Base-by-base conservation (phyloP, 2,888 invertebrate species). In the Cryptophagus acutangulus region DNA sequence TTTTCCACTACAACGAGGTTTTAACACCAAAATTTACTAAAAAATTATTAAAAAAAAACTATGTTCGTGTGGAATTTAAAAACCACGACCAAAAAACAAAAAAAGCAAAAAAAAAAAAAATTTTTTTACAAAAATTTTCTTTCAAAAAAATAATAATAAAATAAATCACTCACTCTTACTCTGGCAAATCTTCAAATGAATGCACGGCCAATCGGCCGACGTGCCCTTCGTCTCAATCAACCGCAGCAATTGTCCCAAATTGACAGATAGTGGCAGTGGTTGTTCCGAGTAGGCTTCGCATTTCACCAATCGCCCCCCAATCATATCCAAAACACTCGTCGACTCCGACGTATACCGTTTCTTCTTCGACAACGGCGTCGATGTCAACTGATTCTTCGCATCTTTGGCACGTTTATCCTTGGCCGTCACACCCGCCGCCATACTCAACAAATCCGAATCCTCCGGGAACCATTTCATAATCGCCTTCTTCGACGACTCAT, bases 321-420 rank as follows among this genome's bases (percentile, higher is more conserved):
- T 56, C 2, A 55, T 54, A 38, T 68, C 69, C 2, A 46, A 43
- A 8, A 39, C 42, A 2, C 34, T 42, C 17, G 38, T 15, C 6
- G 45, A 29, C 13, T 49, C 49, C 4, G 46, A 37, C 8, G 53
- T 43, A 39, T 59, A 60, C 17, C 63, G 51, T 47, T 69, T 69
- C 57, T 70, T 70, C 46, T 70, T 71, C 9, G 63, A 57, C 37
- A 61, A 61, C 3, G 68, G 66, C n/a, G 60, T 59, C 18, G 59
- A 50, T 13, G 64, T 41, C 61, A 70, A 43, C 51, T 77, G 74
- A 66, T 87, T 82, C 69, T 87, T 82, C 35, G 82, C 81, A 70
- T 88, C 88, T 66, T 90, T 91, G 46, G 84, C 81, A 30, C 91
- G 77, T 67, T 91, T 91, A 68, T 91, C 91, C 71, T 91, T 90